These are phyloP conservation scores for mouse (Mus musculus) DNA, from an alignment of 2,113 vertebrate species.

Conservation along the genomic window GRCm39 chr6:142212501-142213000, in stretches of 20 bases:
- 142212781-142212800: not conserved
- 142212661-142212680: not conserved
- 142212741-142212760: not conserved
- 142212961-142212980: not conserved
- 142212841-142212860: not conserved
- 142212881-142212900: not conserved
- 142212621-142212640: not conserved
- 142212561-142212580: not conserved
- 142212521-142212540: not conserved
- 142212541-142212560: conserved; percentile 20
- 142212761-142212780: not conserved
- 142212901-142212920: not conserved
- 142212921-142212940: not conserved
- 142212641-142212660: not conserved
- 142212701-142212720: not conserved
- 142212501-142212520: not conserved
- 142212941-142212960: not conserved
- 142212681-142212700: not conserved
- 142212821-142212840: not conserved
- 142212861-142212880: not conserved
- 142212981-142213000: not conserved
- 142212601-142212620: not conserved
- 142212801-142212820: not conserved
- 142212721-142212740: not conserved
- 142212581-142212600: not conserved